phyloP scores from a whole-genome alignment of 1,140 invertebrate genomes.

The Drosophila pallidifrons region DNA sequence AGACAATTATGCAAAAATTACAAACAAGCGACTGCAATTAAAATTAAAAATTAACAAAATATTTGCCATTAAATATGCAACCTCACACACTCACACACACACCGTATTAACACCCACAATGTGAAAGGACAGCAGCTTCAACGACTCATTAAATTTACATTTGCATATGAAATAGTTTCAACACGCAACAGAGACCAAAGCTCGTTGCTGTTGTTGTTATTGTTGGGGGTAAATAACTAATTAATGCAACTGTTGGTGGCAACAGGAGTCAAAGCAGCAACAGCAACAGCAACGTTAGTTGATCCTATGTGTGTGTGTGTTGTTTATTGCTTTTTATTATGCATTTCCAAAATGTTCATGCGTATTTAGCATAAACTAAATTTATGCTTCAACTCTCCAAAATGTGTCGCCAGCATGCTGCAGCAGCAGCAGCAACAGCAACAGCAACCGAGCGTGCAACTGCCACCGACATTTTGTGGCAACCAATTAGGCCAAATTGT shows the following conservation, averaged over 20 bases:
- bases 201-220: not conserved
- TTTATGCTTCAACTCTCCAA: conserved; percentile 44
- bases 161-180: conserved; percentile 78
- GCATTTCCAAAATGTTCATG: conserved; percentile 55
- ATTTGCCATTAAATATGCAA: conserved; percentile 51
- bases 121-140: conserved; percentile 57
- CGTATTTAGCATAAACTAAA: conserved; percentile 61
- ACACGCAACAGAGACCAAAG: conserved; percentile 37
- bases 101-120: conserved; percentile 42
- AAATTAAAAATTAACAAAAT: conserved; percentile 82
- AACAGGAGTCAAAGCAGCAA: conserved; percentile 17
- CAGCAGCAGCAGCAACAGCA: conserved; percentile 21
- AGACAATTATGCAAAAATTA: conserved; percentile 74
- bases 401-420: conserved; percentile 44
- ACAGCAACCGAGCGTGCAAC: conserved; percentile 31
- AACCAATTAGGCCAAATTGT: conserved; percentile 67
- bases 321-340: conserved; percentile 44
- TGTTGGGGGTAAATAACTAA: conserved; percentile 58
- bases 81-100: conserved; percentile 22
- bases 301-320: conserved; percentile 40
- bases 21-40: conserved; percentile 76
- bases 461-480: conserved; percentile 52
- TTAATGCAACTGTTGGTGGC: conserved; percentile 64
- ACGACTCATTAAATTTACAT: conserved; percentile 78
- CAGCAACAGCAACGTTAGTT: conserved; percentile 1